phyloP scores from a whole-genome alignment of 2,113 vertebrate genomes.

The Leptodactylus fuscus region DNA sequence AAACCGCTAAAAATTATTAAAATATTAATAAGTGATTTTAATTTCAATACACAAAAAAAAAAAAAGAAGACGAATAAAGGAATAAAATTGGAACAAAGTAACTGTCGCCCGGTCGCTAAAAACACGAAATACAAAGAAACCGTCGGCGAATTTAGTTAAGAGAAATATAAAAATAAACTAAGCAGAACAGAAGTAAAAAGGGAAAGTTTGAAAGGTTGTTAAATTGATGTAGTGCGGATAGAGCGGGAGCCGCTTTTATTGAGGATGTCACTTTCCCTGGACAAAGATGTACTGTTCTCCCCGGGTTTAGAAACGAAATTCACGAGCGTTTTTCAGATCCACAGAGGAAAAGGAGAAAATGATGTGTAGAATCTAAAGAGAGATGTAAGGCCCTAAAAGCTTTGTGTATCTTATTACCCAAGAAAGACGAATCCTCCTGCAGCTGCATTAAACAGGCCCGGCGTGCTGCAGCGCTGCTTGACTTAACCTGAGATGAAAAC shows the following conservation, averaged over 20 bases:
- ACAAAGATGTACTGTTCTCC: conserved; percentile 35
- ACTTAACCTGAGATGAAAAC: conserved; percentile 48
- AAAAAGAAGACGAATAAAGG: not conserved
- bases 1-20: too few relatives aligned
- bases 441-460: conserved; percentile 16
- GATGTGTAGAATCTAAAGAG: conserved; percentile 7
- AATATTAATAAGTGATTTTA: too few relatives aligned
- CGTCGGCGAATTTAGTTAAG: not conserved
- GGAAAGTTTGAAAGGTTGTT: conserved; percentile 37
- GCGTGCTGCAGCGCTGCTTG: conserved; percentile 12
- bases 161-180: conserved; percentile 20
- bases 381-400: conserved; percentile 25
- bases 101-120: too few relatives aligned
- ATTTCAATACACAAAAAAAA: not conserved
- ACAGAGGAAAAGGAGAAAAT: conserved; percentile 19
- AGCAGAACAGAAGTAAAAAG: conserved; percentile 10
- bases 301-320: conserved; percentile 26
- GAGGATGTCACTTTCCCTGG: conserved; percentile 27
- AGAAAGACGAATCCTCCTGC: conserved; percentile 10
- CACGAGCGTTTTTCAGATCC: conserved; percentile 20
- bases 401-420: conserved; percentile 24
- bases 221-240: conserved; percentile 39
- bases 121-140: not conserved
- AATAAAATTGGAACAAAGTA: too few relatives aligned
- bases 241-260: conserved; percentile 36